Evolutionary conservation across 2,888 invertebrate genomes (phyloP).

Genomic region (Nomada lathburiana): DNA sequence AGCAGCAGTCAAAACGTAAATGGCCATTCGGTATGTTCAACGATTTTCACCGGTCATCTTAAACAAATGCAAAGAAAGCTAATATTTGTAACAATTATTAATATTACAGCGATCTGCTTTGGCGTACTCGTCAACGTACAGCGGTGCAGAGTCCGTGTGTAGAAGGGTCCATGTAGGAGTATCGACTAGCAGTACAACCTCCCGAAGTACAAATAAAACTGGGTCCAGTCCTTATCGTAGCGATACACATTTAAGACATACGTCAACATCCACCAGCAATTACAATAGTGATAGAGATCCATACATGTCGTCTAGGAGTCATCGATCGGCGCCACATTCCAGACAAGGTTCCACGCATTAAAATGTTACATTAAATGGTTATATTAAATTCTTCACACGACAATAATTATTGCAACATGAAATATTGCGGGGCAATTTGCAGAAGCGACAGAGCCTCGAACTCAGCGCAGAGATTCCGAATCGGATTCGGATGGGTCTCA

Average conservation of each 20-base stretch:
- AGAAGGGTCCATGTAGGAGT: constrained; percentile 93
- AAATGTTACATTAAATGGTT: not conserved
- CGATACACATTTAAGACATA: constrained; percentile 93
- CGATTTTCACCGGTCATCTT: not conserved
- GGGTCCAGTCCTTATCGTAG: constrained; percentile 96
- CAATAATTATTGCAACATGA: not conserved
- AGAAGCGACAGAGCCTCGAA: constrained; percentile 78
- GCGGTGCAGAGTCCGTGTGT: constrained; percentile 88
- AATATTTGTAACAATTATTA: not conserved
- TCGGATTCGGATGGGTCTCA: constrained; percentile 92
- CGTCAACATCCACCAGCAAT: constrained; percentile 94
- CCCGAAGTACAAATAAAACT: constrained; percentile 96
- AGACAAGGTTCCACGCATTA: constrained; percentile 73
- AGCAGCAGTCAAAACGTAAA: constrained; percentile 92
- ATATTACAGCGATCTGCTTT: constrained; percentile 89
- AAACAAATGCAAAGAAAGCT: not conserved
- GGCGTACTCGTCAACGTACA: constrained; percentile 93
- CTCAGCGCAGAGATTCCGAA: constrained; percentile 89
- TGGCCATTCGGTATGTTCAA: constrained; percentile 85
- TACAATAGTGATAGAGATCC: constrained; percentile 87
- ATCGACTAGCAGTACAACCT: constrained; percentile 97
- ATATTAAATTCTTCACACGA: too few species aligned
- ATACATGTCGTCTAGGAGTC: constrained; percentile 80
- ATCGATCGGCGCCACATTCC: constrained; percentile 75
- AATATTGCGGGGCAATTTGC: not conserved